Conservation (phyloP, 2,113 vertebrate species). For the Osmerus mordax region DNA sequence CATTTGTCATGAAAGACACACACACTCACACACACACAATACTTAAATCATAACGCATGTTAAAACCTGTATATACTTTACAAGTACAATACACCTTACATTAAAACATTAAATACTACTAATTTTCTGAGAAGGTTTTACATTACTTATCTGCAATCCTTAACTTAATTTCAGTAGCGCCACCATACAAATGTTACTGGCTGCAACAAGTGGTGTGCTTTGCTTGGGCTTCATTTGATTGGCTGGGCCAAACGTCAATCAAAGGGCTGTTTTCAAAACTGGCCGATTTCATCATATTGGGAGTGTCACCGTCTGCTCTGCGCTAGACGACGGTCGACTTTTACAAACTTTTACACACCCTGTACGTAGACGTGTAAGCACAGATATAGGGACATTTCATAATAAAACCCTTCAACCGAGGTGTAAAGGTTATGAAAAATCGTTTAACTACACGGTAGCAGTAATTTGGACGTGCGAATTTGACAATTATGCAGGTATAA, state of each 20-base stretch:
- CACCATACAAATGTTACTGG: slow-evolving; percentile 39
- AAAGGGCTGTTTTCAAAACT: slow-evolving; percentile 32
- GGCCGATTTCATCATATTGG: slow-evolving; percentile 23
- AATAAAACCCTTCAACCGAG: too few species aligned
- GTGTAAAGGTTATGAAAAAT: background rate
- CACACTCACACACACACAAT: too few species aligned
- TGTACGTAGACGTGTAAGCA: too few species aligned
- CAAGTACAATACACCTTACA: too few species aligned
- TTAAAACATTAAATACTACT: too few species aligned
- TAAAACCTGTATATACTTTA: too few species aligned
- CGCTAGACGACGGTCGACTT: background rate
- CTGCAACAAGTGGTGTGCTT: slow-evolving; percentile 57
- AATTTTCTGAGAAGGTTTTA: too few species aligned
- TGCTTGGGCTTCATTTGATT: slow-evolving; percentile 46
- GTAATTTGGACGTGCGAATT: background rate
- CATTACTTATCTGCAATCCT: too few species aligned
- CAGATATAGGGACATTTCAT: too few species aligned
- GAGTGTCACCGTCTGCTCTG: slow-evolving; percentile 23
- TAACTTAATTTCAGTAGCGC: slow-evolving; percentile 8
- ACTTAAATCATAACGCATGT: too few species aligned
- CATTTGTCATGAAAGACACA: too few species aligned
- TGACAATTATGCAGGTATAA: background rate
- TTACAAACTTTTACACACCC: too few species aligned
- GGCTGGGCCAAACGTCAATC: slow-evolving; percentile 54
- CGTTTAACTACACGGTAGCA: background rate